Base-by-base conservation (phyloP, 2,797 vertebrate species). In the Mustela erminea region DNA sequence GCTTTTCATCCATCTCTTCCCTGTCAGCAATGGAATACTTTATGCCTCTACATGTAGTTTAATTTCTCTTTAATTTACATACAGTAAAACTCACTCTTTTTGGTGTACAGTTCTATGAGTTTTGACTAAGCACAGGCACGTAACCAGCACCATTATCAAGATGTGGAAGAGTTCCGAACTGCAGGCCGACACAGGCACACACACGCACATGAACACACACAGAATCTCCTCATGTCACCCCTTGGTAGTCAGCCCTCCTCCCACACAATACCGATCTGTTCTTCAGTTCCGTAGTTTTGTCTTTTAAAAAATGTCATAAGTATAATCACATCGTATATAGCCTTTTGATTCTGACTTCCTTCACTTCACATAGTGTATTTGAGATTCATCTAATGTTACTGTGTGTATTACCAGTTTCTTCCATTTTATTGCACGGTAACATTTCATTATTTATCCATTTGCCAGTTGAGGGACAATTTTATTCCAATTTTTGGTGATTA, bases 391-490 rank as follows among this genome's bases (percentile, higher is more conserved):
- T 68, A 35, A 35, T 64, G 32, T 80, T 86, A 32, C 4, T 52
- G 52, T 15, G 10, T 49, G 5, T 43, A 25, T 66, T 80, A 32
- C 7, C 77, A 29, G 35, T 66, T 85, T 86, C 21, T 86, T 56
- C 35, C 32, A 66, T 62, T 60, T 90, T 87, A 75, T 54, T 35
- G 18, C 20, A 60, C 3, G 18, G 20, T 32, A 38, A 56, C 68
- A 66, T 81, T 91, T 85, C 56, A 89, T 54, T 75, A 13, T 89
- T 88, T 74, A 92, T 78, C 13, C n/a, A 56, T 89, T 95, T 89
- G 58, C 21, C 35, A 77, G 27, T 8, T 49, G 7, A 85, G 23
- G 21, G 32, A 82, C 5, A 68, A 62, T 88, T 81, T 70, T 75
- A 56, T 58, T 58, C 54, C 13, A 35, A 7, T 62, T 88, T 87